Evolutionary conservation across 2,113 vertebrate species (phyloP).

Genomic region (Noturus placidus): DNA sequence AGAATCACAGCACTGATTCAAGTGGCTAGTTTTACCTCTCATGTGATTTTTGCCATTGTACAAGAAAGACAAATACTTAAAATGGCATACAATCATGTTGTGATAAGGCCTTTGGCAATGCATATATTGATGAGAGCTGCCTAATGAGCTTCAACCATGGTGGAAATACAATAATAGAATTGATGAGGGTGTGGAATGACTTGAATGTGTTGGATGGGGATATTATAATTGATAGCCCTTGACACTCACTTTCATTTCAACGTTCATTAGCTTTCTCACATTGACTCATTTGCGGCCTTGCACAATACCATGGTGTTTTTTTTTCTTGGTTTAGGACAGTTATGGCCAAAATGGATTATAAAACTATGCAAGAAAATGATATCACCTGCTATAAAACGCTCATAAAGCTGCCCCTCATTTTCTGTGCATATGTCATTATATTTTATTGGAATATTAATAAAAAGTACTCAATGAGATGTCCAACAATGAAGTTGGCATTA

Average conservation of each 20-base stretch:
- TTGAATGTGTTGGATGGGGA: slow-evolving; percentile 7
- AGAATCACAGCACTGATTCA: background rate
- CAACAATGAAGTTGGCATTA: background rate
- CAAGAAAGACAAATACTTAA: background rate
- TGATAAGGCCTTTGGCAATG: slow-evolving; percentile 40
- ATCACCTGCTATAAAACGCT: slow-evolving; percentile 33
- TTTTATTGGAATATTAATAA: background rate
- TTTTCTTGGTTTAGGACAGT: slow-evolving; percentile 30
- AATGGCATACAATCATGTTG: background rate
- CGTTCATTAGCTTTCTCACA: slow-evolving; percentile 50
- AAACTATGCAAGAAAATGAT: slow-evolving; percentile 27
- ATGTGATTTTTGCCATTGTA: background rate
- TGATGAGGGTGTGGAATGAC: slow-evolving; percentile 13
- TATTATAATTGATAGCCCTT: slow-evolving; percentile 53
- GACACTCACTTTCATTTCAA: slow-evolving; percentile 49
- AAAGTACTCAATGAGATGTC: background rate
- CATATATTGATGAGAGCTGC: slow-evolving; percentile 42
- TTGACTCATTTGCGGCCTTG: slow-evolving; percentile 38
- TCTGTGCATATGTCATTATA: slow-evolving; percentile 4
- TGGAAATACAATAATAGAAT: slow-evolving; percentile 38
- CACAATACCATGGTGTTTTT: background rate
- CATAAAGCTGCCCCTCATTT: background rate
- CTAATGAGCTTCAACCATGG: slow-evolving; percentile 50
- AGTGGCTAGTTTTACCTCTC: background rate
- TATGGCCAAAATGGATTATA: slow-evolving; percentile 43